phyloP scores from a whole-genome alignment of 2,113 vertebrate genomes.

The Trichechus manatus region DNA sequence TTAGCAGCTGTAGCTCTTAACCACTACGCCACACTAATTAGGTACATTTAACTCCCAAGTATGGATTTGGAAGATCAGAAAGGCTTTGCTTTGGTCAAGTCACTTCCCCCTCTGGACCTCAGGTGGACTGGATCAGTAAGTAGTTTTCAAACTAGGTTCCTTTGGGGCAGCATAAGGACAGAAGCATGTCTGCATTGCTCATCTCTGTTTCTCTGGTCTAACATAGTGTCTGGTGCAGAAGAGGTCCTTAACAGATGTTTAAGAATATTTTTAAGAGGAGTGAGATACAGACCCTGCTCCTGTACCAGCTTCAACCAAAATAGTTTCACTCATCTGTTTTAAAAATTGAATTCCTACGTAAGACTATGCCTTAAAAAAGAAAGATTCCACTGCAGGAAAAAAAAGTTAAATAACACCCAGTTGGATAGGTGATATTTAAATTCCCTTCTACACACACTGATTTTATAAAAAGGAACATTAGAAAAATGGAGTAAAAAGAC shows the following conservation, averaged over 20 bases:
- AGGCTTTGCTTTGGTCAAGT: not conserved
- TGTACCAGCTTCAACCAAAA: slow-evolving; percentile 35
- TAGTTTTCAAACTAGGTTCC: not conserved
- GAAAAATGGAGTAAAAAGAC: not conserved
- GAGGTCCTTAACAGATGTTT: not conserved
- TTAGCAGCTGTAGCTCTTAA: no score
- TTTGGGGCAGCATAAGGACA: not conserved
- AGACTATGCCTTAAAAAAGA: slow-evolving; percentile 38
- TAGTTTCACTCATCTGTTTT: slow-evolving; percentile 8
- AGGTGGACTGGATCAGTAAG: not conserved
- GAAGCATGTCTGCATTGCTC: not conserved
- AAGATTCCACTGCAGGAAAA: not conserved
- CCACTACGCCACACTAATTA: no score
- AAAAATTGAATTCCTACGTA: slow-evolving; percentile 42
- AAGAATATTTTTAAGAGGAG: slow-evolving; percentile 30
- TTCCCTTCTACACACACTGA: not conserved
- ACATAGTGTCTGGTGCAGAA: not conserved
- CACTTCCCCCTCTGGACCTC: not conserved
- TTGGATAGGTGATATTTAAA: slow-evolving; percentile 35
- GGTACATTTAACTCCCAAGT: not conserved
- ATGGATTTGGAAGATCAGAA: not conserved
- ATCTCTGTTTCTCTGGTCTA: not conserved
- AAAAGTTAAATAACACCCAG: not conserved
- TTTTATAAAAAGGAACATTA: slow-evolving; percentile 35
- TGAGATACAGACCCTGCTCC: slow-evolving; percentile 15